A percentile compares a stretch with the other conserved stretches of the same genome.
phyloP scores from a whole-genome alignment of 2,797 vertebrate genomes.

The Pipistrellus pipistrellus region DNA sequence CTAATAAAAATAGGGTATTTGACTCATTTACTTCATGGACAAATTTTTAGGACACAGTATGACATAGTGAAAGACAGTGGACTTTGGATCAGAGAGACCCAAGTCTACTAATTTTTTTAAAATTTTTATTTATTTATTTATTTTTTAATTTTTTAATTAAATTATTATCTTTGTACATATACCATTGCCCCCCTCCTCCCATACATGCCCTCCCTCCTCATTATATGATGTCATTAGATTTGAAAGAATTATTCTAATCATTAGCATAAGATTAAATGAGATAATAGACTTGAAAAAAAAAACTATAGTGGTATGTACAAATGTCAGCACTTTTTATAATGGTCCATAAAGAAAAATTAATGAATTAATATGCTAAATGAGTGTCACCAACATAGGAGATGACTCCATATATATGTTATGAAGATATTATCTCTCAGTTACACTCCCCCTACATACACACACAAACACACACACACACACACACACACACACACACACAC shows the following conservation, averaged over 20 bases:
- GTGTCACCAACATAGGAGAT: neutral
- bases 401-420: neutral
- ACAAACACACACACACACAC: neutral
- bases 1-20: neutral
- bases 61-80: neutral
- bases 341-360: constrained; percentile 17
- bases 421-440: neutral
- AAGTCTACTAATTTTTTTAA: neutral
- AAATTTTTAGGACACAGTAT: neutral
- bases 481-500: neutral
- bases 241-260: neutral
- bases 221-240: neutral
- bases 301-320: neutral
- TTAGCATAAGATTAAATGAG: constrained; percentile 30
- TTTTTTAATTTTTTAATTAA: no score
- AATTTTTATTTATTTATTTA: no score
- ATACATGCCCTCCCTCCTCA: no score
- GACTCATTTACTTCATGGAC: neutral
- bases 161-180: no score
- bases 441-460: neutral
- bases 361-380: neutral
- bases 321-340: neutral
- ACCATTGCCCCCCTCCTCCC: no score
- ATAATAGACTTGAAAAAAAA: neutral
- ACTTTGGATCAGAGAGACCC: neutral